Conservation (phyloP, 2,113 vertebrate species). For the Trochalopteron elliotii region DNA sequence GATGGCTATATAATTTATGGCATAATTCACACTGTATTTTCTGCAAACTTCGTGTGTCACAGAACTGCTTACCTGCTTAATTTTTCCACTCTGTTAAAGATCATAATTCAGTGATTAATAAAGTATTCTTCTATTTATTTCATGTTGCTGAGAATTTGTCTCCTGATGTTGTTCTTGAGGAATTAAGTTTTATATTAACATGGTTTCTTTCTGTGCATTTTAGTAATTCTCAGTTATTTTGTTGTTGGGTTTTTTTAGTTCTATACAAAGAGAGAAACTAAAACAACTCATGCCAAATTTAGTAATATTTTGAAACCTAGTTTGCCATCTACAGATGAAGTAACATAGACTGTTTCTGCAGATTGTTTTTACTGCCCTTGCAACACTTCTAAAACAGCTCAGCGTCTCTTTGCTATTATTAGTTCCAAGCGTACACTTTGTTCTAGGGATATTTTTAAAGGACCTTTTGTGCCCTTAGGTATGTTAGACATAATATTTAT, state of each 20-base stretch:
- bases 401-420: slow-evolving; percentile 24
- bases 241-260: accelerated
- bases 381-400: slow-evolving; percentile 14
- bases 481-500: slow-evolving; percentile 57
- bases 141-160: neutral
- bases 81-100: neutral
- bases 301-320: neutral
- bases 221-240: neutral
- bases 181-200: neutral
- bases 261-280: neutral
- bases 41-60: neutral
- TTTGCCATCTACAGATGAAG: neutral
- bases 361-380: slow-evolving; percentile 21
- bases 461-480: slow-evolving; percentile 37
- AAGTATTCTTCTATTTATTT: neutral
- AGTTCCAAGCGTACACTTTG: slow-evolving; percentile 8
- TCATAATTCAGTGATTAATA: neutral
- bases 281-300: neutral
- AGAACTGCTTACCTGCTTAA: neutral
- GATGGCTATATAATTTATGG: neutral
- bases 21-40: neutral
- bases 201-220: neutral
- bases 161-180: neutral
- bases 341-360: neutral
- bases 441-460: slow-evolving; percentile 45